Evolutionary conservation across 1,140 invertebrate species (phyloP).

Genomic region (Drosophila tristis): DNA sequence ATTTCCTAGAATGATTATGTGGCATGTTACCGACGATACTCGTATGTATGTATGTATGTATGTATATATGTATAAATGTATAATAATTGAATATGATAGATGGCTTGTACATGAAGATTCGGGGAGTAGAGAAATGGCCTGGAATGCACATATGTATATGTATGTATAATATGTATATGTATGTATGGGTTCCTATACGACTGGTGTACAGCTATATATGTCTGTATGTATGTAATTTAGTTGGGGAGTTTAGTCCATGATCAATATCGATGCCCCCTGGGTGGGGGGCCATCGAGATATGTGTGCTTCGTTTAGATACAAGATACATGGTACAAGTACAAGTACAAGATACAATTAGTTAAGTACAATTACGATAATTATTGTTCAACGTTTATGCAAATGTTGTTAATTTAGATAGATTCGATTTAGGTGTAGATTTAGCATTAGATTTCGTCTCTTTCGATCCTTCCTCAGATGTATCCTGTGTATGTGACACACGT

Average conservation of each 20-base stretch:
- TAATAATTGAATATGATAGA: slow-evolving; percentile 77
- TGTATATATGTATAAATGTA: slow-evolving; percentile 61
- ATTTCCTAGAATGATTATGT: slow-evolving; percentile 73
- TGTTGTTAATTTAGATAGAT: slow-evolving; percentile 34
- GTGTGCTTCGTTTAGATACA: slow-evolving; percentile 78
- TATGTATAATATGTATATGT: slow-evolving; percentile 27
- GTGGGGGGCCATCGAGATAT: slow-evolving; percentile 66
- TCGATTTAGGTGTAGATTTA: slow-evolving; percentile 41
- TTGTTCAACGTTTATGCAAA: slow-evolving; percentile 78
- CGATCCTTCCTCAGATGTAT: slow-evolving; percentile 46
- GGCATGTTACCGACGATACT: slow-evolving; percentile 24
- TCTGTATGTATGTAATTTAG: slow-evolving; percentile 45
- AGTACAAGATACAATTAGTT: slow-evolving; percentile 79
- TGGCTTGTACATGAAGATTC: slow-evolving; percentile 66
- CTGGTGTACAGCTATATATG: not conserved
- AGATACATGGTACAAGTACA: slow-evolving; percentile 79
- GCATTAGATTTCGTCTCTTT: slow-evolving; percentile 50
- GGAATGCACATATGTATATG: slow-evolving; percentile 37
- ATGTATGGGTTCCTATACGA: slow-evolving; percentile 27
- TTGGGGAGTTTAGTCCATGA: slow-evolving; percentile 42
- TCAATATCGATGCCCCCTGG: slow-evolving; percentile 39
- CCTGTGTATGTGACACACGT: slow-evolving; percentile 49
- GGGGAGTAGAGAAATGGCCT: slow-evolving; percentile 61
- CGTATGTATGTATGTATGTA: slow-evolving; percentile 18
- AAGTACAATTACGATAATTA: slow-evolving; percentile 80